phyloP scores from a whole-genome alignment of 2,113 vertebrate genomes.

The Apteryx mantelli region DNA sequence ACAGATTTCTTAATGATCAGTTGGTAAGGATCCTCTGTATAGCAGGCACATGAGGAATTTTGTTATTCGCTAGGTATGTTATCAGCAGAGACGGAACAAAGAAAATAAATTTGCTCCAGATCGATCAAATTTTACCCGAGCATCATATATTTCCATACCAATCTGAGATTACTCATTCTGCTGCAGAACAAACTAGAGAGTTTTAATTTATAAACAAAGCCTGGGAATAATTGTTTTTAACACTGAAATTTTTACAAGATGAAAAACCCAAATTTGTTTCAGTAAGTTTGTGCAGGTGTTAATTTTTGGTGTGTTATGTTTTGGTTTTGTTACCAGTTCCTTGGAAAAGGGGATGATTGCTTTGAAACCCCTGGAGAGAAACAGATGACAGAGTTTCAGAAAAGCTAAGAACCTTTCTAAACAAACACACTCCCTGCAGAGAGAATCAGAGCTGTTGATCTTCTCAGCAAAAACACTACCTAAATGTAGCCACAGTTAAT shows the following conservation, averaged over 20 bases:
- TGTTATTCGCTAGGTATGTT: background rate
- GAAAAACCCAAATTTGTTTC: background rate
- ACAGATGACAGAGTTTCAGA: conserved; percentile 18
- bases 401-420: conserved; percentile 35
- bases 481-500: conserved; percentile 57
- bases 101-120: background rate
- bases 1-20: background rate
- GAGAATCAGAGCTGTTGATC: conserved; percentile 25
- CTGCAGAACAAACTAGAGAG: background rate
- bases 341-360: background rate
- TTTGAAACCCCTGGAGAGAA: conserved; percentile 31
- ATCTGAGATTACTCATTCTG: background rate
- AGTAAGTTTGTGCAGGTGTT: background rate
- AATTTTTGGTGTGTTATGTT: background rate
- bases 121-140: background rate
- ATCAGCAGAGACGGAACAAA: background rate
- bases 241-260: background rate
- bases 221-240: background rate
- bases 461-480: conserved; percentile 45
- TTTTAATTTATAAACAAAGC: background rate
- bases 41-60: background rate
- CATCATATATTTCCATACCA: background rate
- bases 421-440: conserved; percentile 21
- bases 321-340: background rate
- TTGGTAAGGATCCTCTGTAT: background rate